phyloP scores from a whole-genome alignment of 1,140 invertebrate species.

The Hirudo medicinalis region DNA sequence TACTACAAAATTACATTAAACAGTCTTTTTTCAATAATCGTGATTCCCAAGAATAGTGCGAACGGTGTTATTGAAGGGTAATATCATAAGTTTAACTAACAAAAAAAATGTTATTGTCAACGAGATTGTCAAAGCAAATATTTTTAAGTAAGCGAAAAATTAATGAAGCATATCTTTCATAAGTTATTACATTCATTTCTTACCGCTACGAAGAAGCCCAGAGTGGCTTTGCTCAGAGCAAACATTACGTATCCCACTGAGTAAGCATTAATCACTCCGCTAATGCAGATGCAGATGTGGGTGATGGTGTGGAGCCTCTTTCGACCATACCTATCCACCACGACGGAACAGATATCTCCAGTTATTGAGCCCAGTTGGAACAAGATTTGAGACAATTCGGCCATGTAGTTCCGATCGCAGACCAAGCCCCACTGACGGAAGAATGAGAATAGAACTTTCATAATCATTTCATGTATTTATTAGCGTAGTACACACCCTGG shows the following conservation, averaged over 20 bases:
- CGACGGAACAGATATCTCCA: conserved; percentile 22
- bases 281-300: not conserved
- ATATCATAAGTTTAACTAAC: too few relatives aligned
- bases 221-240: not conserved
- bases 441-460: too few relatives aligned
- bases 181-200: not conserved
- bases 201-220: conserved; percentile 6
- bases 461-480: too few relatives aligned
- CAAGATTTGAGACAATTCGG: conserved; percentile 30
- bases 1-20: too few relatives aligned
- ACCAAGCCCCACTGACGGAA: conserved; percentile 33
- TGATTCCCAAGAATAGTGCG: too few relatives aligned
- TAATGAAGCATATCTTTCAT: too few relatives aligned
- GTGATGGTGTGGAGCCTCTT: conserved; percentile 21
- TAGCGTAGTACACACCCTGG: too few relatives aligned
- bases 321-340: conserved; percentile 28
- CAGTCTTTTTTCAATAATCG: too few relatives aligned
- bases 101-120: too few relatives aligned
- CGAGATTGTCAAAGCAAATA: too few relatives aligned
- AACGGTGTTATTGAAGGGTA: too few relatives aligned
- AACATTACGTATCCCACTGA: conserved; percentile 8
- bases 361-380: conserved; percentile 27
- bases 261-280: not conserved
- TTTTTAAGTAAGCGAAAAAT: not conserved
- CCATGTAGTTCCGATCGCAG: conserved; percentile 31